These are phyloP conservation scores for Neocrepidodera transversa DNA, from an alignment of 2,888 invertebrate genomes.

Conservation along the genomic window DNA sequence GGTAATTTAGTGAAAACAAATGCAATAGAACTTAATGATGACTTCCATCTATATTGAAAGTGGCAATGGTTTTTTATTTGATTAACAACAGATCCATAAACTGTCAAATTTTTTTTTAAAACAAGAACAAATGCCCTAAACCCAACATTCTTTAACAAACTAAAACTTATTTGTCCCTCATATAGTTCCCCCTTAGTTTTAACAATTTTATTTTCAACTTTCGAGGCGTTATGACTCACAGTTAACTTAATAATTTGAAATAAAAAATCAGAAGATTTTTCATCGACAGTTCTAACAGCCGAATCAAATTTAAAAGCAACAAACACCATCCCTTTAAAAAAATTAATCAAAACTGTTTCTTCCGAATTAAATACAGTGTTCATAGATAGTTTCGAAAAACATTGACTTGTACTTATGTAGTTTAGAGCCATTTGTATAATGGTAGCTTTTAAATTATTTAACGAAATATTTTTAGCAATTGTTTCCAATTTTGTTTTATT, in stretches of 20 bases:
- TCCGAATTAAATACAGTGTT: constrained; percentile 40
- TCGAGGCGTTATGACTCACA: background rate
- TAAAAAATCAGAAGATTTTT: background rate
- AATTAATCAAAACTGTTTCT: constrained; percentile 37
- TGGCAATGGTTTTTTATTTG: background rate
- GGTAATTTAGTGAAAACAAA: background rate
- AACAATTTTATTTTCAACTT: background rate
- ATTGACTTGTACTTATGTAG: constrained; percentile 5
- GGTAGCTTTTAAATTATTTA: background rate
- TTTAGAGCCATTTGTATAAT: background rate
- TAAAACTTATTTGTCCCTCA: constrained; percentile 30
- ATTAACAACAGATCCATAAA: constrained; percentile 25
- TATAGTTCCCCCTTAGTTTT: constrained; percentile 24
- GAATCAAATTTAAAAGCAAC: constrained; percentile 43
- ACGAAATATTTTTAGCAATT: background rate
- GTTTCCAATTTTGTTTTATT: constrained; percentile 16
- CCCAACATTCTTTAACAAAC: constrained; percentile 32
- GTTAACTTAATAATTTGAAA: background rate
- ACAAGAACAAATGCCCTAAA: constrained; percentile 41
- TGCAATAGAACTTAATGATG: background rate
- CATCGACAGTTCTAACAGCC: constrained; percentile 32
- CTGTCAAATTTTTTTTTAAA: constrained; percentile 31
- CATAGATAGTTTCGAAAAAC: constrained; percentile 40
- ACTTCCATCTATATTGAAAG: background rate
- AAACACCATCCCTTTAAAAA: constrained; percentile 42